Base-by-base conservation (phyloP, 1,140 invertebrate species). In the Drosophila parvula region DNA sequence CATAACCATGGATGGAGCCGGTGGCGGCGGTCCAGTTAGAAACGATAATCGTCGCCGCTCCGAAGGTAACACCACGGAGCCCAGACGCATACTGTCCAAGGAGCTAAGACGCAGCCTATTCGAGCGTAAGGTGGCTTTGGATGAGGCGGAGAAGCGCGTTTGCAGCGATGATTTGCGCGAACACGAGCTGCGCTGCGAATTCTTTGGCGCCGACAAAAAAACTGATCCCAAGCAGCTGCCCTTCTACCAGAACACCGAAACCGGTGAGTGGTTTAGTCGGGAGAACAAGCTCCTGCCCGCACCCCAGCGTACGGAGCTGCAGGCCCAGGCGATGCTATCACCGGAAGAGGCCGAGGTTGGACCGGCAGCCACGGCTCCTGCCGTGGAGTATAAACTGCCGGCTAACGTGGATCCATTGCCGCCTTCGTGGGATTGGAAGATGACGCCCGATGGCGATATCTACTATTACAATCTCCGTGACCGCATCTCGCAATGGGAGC, bases 391-490 rank as follows among this genome's bases (percentile, higher is more conserved):
- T 50, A 77, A 75, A 41, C 43, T 92, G 43, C 95, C 95, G 0
- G 92, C 94, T 0, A 92, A 94, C 0, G 95, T 96, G 80, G 69
- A 68, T 12, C 83, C 65, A 0, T 90, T 99, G 45, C 97, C 98
- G 6, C 96, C 96, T 0, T 95, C 96, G 86, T 99, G 98, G 98
- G 96, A 97, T 81, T 96, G 95, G 80, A 95, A 96, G 0, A 94
- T 95, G 47, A 97, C 98, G 0, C 86, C 93, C 18, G 95, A 96
- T 45, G 97, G 98, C 3, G 93, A 97, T 65, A 94, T 95, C 0
- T 99, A 98, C 91, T 99, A 98, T 93, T 99, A 98, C 92, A 97
- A 99, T 92, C 93, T 96, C 0, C 96, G 96, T 77, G 95, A 96
- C 28, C 94, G 97, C 59, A 94, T 96, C 81, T 95, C 97, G 3